A percentile compares a stretch with the other conserved stretches of the same genome.
These are phyloP conservation scores for Cathartes aura DNA, from an alignment of 2,113 vertebrate species.

Conservation along the genomic window DNA sequence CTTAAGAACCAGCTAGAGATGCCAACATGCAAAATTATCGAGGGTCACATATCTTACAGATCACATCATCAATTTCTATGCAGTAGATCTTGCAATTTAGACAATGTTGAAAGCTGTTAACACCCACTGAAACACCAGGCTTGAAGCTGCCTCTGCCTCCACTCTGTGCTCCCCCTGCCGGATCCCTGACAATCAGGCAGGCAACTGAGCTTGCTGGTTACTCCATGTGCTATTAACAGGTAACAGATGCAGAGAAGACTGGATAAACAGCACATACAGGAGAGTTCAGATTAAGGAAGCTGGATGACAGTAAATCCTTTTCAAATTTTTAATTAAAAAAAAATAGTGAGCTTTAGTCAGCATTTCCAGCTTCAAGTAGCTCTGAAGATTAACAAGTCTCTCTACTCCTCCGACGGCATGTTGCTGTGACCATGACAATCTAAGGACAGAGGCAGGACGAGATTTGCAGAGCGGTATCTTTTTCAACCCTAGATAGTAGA, in stretches of 20 bases:
- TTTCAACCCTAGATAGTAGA: background rate
- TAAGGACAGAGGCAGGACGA: background rate
- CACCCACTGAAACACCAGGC: background rate
- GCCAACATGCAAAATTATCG: background rate
- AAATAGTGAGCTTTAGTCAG: background rate
- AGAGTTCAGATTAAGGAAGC: background rate
- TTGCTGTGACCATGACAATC: background rate
- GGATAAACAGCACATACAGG: background rate
- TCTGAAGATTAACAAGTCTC: background rate
- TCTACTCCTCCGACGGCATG: background rate
- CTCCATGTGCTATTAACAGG: background rate
- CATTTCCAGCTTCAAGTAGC: background rate
- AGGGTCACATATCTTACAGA: background rate
- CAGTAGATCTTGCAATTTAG: background rate
- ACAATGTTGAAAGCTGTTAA: background rate
- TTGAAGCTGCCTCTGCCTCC: background rate
- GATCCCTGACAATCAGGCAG: background rate
- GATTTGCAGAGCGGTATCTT: background rate
- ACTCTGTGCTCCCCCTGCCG: background rate
- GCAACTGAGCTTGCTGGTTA: background rate
- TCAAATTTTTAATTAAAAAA: background rate
- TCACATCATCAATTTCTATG: background rate
- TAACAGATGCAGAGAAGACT: background rate
- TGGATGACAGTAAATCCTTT: background rate
- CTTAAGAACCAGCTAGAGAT: fast-evolving